Base-by-base conservation (phyloP, 2,113 vertebrate species). In the Brachypteracias leptosomus region DNA sequence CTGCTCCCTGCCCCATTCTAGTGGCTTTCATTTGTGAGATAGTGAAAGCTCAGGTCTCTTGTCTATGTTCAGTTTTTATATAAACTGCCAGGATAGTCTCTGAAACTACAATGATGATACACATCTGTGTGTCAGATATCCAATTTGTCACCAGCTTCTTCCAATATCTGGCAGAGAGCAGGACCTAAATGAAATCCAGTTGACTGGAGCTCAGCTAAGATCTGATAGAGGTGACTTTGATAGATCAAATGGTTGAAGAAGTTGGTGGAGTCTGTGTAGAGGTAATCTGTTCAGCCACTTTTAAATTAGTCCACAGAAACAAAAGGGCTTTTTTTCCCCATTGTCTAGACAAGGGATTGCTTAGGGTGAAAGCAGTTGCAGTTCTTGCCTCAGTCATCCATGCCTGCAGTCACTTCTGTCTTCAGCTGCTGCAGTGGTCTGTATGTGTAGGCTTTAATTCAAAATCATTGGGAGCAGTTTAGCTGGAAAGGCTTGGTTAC, bases 121-220 rank as follows among this genome's bases (percentile, higher is more conserved):
- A 19, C 42, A 94, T 92, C 92, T 93, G 47, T 67, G 76, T 92
- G 80, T 90, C 77, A 89, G 76, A 85, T 87, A 94, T 25, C 65
- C 40, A 92, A 36, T 96, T 92, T 90, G 85, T 92, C 76, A 95
- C 90, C 62, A 62, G 8, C 44, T 92, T 92, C 65, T 95, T 88
- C 73, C 74, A 71, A 2, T 94, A 82, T 38, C 76, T 94, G 93
- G 38, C 80, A 94, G 80, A 90, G 88, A 93, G 49, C 63, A 71
- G n/a, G 93, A 90, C 92, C 76, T 92, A 85, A 95, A 90, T 96
- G 92, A 95, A 95, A 87, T 96, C 83, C 88, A 82, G 76, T 90
- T 94, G 95, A 92, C 90, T 94, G 85, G 79, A 89, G 90, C 80
- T 84, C 86, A 58, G 73, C 70, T 68, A 57, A 89, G 73, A 94